A percentile compares a stretch with the other conserved stretches of the same genome.
These are phyloP conservation scores for Lepeophtheirus salmonis DNA, from an alignment of 1,140 invertebrate species.

Conservation along the genomic window DNA sequence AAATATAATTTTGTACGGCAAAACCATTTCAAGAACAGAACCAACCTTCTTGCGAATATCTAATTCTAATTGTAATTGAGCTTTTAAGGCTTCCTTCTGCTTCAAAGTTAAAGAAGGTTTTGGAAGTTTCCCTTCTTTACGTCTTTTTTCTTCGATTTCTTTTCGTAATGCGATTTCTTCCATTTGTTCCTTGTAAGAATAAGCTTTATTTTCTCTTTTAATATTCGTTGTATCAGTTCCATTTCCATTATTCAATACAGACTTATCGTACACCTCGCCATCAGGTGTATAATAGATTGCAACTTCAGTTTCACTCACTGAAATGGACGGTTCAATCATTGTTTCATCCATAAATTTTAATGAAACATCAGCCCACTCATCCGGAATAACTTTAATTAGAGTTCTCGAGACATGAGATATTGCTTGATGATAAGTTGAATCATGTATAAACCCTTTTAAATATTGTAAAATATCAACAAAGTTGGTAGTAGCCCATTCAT, in stretches of 20 bases:
- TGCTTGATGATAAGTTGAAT: constrained; percentile 24
- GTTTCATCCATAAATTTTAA: constrained; percentile 35
- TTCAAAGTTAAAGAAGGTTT: constrained; percentile 58
- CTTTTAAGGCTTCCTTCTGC: constrained; percentile 75
- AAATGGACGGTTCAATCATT: constrained; percentile 42
- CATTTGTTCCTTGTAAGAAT: constrained; percentile 89
- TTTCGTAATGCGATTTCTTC: constrained; percentile 76
- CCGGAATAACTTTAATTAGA: constrained; percentile 41
- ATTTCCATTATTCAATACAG: constrained; percentile 46
- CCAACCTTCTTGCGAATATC: constrained; percentile 45
- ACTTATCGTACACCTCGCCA: constrained; percentile 75
- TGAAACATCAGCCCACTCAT: constrained; percentile 39
- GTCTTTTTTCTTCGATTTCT: constrained; percentile 73
- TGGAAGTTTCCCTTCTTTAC: constrained; percentile 52
- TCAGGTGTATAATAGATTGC: constrained; percentile 70
- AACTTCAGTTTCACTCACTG: constrained; percentile 64
- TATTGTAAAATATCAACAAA: not conserved
- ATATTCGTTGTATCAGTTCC: constrained; percentile 45
- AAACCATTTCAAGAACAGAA: constrained; percentile 20
- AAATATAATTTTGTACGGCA: constrained; percentile 16
- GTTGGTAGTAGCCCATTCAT: not conserved
- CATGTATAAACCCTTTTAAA: not conserved
- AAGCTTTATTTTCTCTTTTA: constrained; percentile 86
- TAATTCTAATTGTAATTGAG: constrained; percentile 65
- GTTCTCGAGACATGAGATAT: constrained; percentile 31